These are phyloP conservation scores for Schizaphis graminum DNA, from an alignment of 2,888 invertebrate species.

Conservation along the genomic window DNA sequence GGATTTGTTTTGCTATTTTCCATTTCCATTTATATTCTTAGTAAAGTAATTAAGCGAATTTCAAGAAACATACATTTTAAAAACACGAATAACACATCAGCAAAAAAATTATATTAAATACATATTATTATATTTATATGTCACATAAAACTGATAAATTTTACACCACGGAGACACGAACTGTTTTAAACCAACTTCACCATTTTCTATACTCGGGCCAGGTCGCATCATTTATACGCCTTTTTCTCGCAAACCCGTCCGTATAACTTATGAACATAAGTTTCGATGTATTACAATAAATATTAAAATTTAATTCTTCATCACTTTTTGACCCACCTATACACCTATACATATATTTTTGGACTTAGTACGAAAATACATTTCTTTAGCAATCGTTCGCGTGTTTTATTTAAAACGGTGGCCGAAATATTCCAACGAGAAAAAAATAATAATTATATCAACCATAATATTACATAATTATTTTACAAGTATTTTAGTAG, in stretches of 20 bases:
- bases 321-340: background rate
- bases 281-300: background rate
- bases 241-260: background rate
- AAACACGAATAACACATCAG: background rate
- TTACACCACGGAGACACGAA: background rate
- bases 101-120: background rate
- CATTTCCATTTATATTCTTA: background rate
- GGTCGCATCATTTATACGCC: background rate
- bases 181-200: background rate
- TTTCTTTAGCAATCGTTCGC: background rate
- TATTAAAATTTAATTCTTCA: background rate
- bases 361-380: background rate
- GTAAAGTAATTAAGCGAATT: background rate
- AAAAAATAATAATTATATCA: background rate
- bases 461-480: background rate
- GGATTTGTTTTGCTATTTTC: background rate
- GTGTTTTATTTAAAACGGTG: background rate
- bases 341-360: background rate
- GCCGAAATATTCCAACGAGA: background rate
- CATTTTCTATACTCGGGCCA: background rate
- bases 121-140: background rate
- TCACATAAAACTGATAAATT: background rate
- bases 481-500: background rate
- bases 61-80: background rate
- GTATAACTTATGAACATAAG: background rate